Percentiles rank a stretch among this genome's conserved stretches.
Conservation (phyloP, 1,140 invertebrate species). For the Notospermus geniculatus region DNA sequence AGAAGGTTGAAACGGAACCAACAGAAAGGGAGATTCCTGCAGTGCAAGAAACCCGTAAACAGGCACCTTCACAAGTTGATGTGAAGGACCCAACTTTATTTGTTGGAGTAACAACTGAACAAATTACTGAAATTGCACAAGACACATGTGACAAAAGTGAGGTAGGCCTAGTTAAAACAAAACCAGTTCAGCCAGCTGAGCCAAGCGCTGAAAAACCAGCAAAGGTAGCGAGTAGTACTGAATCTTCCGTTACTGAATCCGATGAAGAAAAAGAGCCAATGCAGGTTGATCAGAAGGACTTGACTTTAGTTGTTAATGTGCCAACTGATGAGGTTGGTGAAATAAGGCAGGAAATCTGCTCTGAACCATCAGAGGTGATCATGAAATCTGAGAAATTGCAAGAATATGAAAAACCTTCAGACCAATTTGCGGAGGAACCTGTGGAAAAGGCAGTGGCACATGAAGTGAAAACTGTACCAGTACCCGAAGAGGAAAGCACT, state of each 20-base stretch:
- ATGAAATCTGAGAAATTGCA: too few species aligned
- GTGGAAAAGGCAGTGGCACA: too few species aligned
- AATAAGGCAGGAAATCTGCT: neutral
- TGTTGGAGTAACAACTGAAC: neutral
- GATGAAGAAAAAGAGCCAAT: neutral
- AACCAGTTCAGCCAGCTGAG: too few species aligned
- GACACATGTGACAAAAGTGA: neutral
- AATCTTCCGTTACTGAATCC: neutral
- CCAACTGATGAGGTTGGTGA: neutral
- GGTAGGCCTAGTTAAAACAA: too few species aligned
- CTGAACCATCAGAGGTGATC: too few species aligned
- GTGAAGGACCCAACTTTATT: neutral
- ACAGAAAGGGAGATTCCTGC: neutral
- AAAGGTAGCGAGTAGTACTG: neutral
- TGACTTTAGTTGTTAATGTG: neutral
- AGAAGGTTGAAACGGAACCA: conserved; percentile 1
- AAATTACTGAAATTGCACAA: neutral
- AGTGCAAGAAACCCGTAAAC: too few species aligned
- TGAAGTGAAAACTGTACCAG: too few species aligned
- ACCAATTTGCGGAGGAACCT: too few species aligned
- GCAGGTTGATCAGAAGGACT: neutral
- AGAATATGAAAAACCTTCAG: too few species aligned
- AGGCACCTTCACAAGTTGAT: neutral
- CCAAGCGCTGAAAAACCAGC: too few species aligned
- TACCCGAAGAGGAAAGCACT: too few species aligned